These are phyloP conservation scores for Sinosuthora webbiana DNA, from an alignment of 2,113 vertebrate species.

Conservation along the genomic window DNA sequence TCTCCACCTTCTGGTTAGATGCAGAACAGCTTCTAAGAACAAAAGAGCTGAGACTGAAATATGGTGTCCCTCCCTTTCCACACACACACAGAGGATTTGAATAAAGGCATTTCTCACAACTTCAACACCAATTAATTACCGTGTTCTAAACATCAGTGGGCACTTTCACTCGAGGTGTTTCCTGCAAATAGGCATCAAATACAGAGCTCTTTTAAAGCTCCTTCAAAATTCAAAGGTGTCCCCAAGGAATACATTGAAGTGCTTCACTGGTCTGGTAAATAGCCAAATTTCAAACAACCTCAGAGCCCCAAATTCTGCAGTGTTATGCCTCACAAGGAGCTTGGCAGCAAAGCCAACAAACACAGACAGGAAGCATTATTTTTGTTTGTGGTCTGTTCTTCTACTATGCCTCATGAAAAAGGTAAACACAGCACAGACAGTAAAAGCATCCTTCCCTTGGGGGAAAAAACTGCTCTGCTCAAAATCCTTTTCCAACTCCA, in stretches of 20 bases:
- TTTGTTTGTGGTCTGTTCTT: neutral
- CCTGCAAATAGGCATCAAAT: neutral
- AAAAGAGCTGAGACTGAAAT: neutral
- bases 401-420: neutral
- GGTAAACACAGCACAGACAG: neutral
- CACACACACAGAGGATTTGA: neutral
- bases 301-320: neutral
- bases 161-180: neutral
- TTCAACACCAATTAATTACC: neutral
- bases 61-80: neutral
- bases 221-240: neutral
- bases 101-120: neutral
- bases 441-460: neutral
- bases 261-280: neutral
- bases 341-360: neutral
- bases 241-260: neutral
- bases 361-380: neutral
- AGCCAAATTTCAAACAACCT: neutral
- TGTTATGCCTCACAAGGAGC: neutral
- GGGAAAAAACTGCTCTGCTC: neutral
- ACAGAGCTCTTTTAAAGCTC: neutral
- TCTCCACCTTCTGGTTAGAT: conserved; percentile 47
- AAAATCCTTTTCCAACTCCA: neutral
- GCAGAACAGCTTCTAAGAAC: conserved; percentile 20
- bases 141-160: neutral